Conservation (phyloP, 2,888 invertebrate species). For the Catocala fraxini region DNA sequence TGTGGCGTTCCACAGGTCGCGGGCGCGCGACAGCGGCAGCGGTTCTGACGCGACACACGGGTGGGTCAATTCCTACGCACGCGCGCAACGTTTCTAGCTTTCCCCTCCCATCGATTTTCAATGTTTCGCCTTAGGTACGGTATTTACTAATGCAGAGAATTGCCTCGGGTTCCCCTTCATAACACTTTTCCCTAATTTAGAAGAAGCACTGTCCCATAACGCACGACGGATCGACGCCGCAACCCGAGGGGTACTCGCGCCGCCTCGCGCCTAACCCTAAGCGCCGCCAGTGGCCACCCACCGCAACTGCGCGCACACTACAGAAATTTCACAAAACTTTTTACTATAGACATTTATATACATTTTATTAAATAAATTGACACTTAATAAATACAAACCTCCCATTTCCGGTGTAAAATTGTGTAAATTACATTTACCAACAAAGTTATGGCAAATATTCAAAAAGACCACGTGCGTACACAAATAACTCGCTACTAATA, state of each 20-base stretch:
- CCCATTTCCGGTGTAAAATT: not conserved
- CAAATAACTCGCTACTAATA: not conserved
- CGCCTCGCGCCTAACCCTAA: constrained; percentile 17
- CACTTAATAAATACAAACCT: not conserved
- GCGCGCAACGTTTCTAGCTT: constrained; percentile 61
- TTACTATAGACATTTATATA: constrained; percentile 3
- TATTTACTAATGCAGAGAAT: constrained; percentile 82
- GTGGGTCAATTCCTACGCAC: constrained; percentile 62
- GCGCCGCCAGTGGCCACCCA: constrained; percentile 10
- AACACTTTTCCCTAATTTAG: constrained; percentile 69
- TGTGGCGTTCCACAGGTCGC: constrained; percentile 65
- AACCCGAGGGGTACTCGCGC: constrained; percentile 36
- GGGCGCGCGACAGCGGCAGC: constrained; percentile 74
- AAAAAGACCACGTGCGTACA: no score
- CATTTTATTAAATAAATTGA: not conserved
- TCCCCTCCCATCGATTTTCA: constrained; percentile 81
- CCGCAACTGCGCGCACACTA: constrained; percentile 6
- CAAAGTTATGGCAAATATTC: no score
- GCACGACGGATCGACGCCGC: constrained; percentile 32
- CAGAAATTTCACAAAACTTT: constrained; percentile 2
- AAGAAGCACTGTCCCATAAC: constrained; percentile 51
- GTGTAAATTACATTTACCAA: not conserved
- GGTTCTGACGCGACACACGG: constrained; percentile 72
- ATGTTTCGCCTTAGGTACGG: constrained; percentile 74
- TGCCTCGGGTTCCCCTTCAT: constrained; percentile 69